Evolutionary conservation across 2,113 vertebrate genomes (phyloP).

Genomic region (Nothobranchius kuhntae): DNA sequence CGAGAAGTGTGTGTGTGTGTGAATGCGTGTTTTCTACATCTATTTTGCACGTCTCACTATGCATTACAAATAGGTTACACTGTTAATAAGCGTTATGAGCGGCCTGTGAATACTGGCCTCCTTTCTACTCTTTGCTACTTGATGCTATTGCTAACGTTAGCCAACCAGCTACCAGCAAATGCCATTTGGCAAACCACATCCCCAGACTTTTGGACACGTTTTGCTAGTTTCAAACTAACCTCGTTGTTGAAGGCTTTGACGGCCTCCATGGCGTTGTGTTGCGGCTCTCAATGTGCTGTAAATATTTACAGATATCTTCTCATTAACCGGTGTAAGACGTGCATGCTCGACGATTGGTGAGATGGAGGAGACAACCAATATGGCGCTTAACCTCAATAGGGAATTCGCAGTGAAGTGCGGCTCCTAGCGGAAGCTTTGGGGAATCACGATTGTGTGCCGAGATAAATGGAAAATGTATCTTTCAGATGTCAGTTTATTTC

Average conservation of each 20-base stretch:
- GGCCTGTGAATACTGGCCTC: slow-evolving; percentile 55
- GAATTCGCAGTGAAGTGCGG: slow-evolving; percentile 38
- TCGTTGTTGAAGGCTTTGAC: slow-evolving; percentile 85
- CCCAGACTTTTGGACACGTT: neutral
- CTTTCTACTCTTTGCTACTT: slow-evolving; percentile 24
- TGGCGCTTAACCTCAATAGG: slow-evolving; percentile 69
- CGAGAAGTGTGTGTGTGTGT: neutral
- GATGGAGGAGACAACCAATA: slow-evolving; percentile 81
- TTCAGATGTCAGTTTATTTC: no score
- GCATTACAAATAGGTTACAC: neutral
- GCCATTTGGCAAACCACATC: neutral
- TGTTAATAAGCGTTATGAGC: neutral
- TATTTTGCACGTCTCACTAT: rapidly evolving
- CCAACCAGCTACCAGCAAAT: slow-evolving; percentile 30
- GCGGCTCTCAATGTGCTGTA: slow-evolving; percentile 44
- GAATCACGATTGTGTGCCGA: neutral
- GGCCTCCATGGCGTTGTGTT: slow-evolving; percentile 78
- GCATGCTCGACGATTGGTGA: slow-evolving; percentile 74
- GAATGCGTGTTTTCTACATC: neutral
- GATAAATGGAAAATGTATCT: neutral
- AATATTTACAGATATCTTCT: slow-evolving; percentile 59
- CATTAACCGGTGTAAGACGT: slow-evolving; percentile 62
- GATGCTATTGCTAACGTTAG: slow-evolving; percentile 50
- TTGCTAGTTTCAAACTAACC: slow-evolving; percentile 71
- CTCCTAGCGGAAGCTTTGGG: slow-evolving; percentile 34